phyloP scores from a whole-genome alignment of 2,113 vertebrate species.

The Brachyistius frenatus region DNA sequence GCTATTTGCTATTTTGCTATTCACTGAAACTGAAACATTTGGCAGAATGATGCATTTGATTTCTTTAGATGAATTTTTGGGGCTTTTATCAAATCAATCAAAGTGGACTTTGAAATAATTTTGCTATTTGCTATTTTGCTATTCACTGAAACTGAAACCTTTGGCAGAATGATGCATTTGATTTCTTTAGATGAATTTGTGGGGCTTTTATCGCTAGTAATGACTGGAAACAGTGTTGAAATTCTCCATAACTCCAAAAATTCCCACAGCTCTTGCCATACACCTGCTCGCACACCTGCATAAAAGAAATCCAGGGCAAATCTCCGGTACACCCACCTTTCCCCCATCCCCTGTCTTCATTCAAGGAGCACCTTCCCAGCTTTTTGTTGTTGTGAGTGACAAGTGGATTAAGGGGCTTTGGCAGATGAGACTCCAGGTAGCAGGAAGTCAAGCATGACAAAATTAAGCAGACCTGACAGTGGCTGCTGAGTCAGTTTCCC shows the following conservation, averaged over 20 bases:
- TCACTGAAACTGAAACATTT: background rate
- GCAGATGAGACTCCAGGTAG: conserved; percentile 68
- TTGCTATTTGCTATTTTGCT: no score
- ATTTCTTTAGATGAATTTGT: background rate
- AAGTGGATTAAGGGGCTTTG: conserved; percentile 79
- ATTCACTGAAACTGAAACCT: background rate
- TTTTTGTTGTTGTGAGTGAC: conserved; percentile 80
- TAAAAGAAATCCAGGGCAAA: conserved; percentile 16
- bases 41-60: background rate
- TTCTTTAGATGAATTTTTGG: no score
- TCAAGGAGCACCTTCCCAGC: conserved; percentile 60
- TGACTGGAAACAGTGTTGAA: background rate
- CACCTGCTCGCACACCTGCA: conserved; percentile 48
- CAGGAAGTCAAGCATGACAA: conserved; percentile 76
- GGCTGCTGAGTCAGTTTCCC: conserved; percentile 84
- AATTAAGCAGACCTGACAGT: conserved; percentile 83
- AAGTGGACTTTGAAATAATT: background rate
- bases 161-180: background rate
- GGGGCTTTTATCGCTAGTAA: background rate
- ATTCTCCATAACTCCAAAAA: conserved; percentile 2
- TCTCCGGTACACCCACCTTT: conserved; percentile 32
- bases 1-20: no score
- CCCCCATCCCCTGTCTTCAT: conserved; percentile 50
- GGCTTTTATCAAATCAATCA: background rate
- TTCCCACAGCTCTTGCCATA: conserved; percentile 22